A percentile compares a stretch with the other conserved stretches of the same genome.
Conservation (phyloP, 2,888 invertebrate species). For the Hirtodrosophila confusa region DNA sequence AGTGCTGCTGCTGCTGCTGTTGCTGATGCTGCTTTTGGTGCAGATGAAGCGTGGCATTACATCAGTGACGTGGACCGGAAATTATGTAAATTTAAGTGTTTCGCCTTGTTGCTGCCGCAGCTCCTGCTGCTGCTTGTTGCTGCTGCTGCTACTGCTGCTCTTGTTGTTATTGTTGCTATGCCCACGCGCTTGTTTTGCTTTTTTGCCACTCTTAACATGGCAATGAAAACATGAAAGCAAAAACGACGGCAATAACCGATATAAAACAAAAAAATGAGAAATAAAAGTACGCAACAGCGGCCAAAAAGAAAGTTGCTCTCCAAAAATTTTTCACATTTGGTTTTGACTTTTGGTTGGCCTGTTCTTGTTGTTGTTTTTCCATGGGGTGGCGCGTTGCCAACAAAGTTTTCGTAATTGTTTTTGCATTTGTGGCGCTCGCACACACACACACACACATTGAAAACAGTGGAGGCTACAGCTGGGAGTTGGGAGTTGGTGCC, state of each 20-base stretch:
- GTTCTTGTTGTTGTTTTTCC: slow-evolving; percentile 27
- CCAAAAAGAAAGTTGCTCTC: slow-evolving; percentile 52
- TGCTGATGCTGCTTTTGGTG: slow-evolving; percentile 49
- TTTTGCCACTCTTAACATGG: slow-evolving; percentile 70
- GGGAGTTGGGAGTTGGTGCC: slow-evolving; percentile 17
- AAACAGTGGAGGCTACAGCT: slow-evolving; percentile 33
- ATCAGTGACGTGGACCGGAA: slow-evolving; percentile 79
- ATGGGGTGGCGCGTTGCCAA: slow-evolving; percentile 64
- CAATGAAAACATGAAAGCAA: slow-evolving; percentile 80
- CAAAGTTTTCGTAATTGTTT: slow-evolving; percentile 80
- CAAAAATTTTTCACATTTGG: slow-evolving; percentile 73
- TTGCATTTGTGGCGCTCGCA: slow-evolving; percentile 71
- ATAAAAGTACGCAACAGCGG: slow-evolving; percentile 48
- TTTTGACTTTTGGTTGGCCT: slow-evolving; percentile 50
- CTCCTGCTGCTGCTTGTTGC: background rate
- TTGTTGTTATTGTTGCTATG: slow-evolving; percentile 18
- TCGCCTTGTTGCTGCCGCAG: slow-evolving; percentile 50
- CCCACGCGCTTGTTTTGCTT: slow-evolving; percentile 38
- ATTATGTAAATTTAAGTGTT: slow-evolving; percentile 81
- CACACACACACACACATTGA: slow-evolving; percentile 27
- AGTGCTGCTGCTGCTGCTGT: slow-evolving; percentile 9
- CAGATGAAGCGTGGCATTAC: slow-evolving; percentile 74
- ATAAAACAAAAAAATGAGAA: slow-evolving; percentile 29
- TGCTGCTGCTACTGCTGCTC: background rate
- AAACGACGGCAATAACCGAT: slow-evolving; percentile 64